Conservation (phyloP, 1,140 invertebrate genomes). For the Glossosoma conforme region DNA sequence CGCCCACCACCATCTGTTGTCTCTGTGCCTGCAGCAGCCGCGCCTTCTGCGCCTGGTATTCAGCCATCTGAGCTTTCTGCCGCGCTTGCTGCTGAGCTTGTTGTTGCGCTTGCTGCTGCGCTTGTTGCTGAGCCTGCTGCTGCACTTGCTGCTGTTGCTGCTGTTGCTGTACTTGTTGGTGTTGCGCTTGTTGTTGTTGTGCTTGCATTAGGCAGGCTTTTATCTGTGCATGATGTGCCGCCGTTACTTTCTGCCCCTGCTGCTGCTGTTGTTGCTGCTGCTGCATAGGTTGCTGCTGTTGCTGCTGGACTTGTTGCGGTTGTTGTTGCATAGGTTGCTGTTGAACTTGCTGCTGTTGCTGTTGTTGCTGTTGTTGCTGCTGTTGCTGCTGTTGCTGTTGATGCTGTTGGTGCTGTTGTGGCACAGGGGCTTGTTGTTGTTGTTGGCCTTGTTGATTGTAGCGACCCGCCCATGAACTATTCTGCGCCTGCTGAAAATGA, state of each 20-base stretch:
- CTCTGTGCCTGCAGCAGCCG: constrained; percentile 63
- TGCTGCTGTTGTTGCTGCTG: constrained; percentile 40
- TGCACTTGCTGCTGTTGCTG: constrained; percentile 51
- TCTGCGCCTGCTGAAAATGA: constrained; percentile 11
- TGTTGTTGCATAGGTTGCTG: constrained; percentile 44
- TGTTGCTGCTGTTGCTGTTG: constrained; percentile 40
- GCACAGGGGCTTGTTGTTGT: constrained; percentile 33
- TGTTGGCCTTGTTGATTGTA: constrained; percentile 41
- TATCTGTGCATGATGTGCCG: constrained; percentile 60
- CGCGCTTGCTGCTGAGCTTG: constrained; percentile 37
- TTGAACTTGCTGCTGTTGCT: constrained; percentile 29
- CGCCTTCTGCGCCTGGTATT: constrained; percentile 48
- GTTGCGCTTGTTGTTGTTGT: constrained; percentile 51
- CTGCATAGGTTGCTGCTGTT: constrained; percentile 36
- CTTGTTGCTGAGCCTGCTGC: constrained; percentile 62
- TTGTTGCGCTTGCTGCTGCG: constrained; percentile 43
- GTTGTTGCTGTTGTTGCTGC: constrained; percentile 43
- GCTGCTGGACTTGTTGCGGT: constrained; percentile 44
- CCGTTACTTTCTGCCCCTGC: constrained; percentile 46
- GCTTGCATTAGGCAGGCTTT: constrained; percentile 50
- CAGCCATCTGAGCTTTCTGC: constrained; percentile 37
- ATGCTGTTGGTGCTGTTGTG: constrained; percentile 38
- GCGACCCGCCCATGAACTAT: constrained; percentile 32
- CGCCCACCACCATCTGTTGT: constrained; percentile 58
- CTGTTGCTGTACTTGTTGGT: constrained; percentile 41